phyloP scores from a whole-genome alignment of 2,888 invertebrate species.

The Colletes collaris region DNA sequence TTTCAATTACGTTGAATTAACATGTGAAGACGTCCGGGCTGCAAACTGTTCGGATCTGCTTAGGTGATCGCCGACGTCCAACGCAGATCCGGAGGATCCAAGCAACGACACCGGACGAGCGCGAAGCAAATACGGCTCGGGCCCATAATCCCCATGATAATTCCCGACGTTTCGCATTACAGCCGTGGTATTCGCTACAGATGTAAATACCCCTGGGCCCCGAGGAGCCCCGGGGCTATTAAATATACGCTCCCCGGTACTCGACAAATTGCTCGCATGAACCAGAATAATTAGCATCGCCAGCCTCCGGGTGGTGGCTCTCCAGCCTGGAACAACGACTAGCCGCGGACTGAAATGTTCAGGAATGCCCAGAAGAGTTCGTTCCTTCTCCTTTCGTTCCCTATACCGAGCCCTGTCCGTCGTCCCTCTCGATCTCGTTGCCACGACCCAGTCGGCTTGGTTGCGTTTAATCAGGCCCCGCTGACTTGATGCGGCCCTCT shows the following conservation, averaged over 20 bases:
- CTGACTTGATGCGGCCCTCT: slow-evolving; percentile 66
- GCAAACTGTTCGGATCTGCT: no score
- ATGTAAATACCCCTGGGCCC: slow-evolving; percentile 79
- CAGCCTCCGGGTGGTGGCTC: slow-evolving; percentile 64
- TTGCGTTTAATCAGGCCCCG: slow-evolving; percentile 67
- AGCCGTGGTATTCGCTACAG: slow-evolving; percentile 73
- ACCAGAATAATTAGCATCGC: slow-evolving; percentile 81
- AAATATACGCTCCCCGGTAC: slow-evolving; percentile 76
- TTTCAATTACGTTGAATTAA: no score
- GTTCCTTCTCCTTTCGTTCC: slow-evolving; percentile 3
- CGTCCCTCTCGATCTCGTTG: slow-evolving; percentile 13
- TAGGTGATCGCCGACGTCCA: neutral
- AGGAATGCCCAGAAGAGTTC: slow-evolving; percentile 49
- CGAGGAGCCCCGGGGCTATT: slow-evolving; percentile 73
- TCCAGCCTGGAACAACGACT: slow-evolving; percentile 21
- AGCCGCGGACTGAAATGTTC: slow-evolving; percentile 36
- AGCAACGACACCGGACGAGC: slow-evolving; percentile 1
- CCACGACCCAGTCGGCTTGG: slow-evolving; percentile 38
- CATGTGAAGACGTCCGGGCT: no score
- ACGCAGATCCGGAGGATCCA: neutral
- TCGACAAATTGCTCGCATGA: slow-evolving; percentile 81
- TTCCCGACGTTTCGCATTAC: slow-evolving; percentile 65
- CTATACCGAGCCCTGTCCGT: neutral
- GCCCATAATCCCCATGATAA: slow-evolving; percentile 62
- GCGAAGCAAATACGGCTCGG: neutral